Conservation (phyloP, 2,797 vertebrate species). For the Tachyglossus aculeatus region DNA sequence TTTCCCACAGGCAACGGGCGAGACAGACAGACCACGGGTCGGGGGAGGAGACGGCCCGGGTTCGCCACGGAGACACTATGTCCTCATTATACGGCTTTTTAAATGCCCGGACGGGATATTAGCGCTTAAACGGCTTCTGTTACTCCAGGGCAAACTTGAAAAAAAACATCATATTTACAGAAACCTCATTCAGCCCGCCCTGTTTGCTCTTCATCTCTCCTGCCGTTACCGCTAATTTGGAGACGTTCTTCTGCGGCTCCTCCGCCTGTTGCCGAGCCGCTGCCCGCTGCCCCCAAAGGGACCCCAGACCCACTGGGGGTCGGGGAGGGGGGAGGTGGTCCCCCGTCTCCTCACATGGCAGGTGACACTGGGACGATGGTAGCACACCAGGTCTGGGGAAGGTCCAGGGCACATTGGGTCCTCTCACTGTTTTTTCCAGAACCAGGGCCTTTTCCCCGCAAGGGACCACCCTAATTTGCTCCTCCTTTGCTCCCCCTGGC, state of each 20-base stretch:
- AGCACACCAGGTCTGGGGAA: too few species aligned
- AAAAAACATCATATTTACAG: slow-evolving; percentile 66
- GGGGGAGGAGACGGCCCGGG: not conserved
- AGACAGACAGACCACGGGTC: not conserved
- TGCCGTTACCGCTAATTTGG: slow-evolving; percentile 51
- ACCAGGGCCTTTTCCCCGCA: too few species aligned
- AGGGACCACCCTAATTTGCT: too few species aligned
- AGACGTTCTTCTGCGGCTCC: slow-evolving; percentile 32
- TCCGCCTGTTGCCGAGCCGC: slow-evolving; percentile 12
- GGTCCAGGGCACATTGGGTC: too few species aligned
- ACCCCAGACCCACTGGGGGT: too few species aligned
- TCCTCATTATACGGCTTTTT: slow-evolving; percentile 50
- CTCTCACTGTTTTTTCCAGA: too few species aligned
- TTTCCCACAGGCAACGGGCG: not conserved
- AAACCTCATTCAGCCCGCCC: slow-evolving; percentile 47
- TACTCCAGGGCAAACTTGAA: slow-evolving; percentile 66
- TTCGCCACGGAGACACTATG: slow-evolving; percentile 23
- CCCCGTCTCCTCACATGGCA: too few species aligned
- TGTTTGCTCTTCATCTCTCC: slow-evolving; percentile 43
- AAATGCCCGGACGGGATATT: slow-evolving; percentile 56
- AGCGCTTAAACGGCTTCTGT: slow-evolving; percentile 48
- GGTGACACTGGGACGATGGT: too few species aligned
- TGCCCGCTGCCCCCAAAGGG: not conserved
- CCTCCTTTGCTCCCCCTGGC: too few species aligned
- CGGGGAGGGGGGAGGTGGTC: too few species aligned